phyloP scores from a whole-genome alignment of 1,140 invertebrate species.

The Frieseomelitta varia region DNA sequence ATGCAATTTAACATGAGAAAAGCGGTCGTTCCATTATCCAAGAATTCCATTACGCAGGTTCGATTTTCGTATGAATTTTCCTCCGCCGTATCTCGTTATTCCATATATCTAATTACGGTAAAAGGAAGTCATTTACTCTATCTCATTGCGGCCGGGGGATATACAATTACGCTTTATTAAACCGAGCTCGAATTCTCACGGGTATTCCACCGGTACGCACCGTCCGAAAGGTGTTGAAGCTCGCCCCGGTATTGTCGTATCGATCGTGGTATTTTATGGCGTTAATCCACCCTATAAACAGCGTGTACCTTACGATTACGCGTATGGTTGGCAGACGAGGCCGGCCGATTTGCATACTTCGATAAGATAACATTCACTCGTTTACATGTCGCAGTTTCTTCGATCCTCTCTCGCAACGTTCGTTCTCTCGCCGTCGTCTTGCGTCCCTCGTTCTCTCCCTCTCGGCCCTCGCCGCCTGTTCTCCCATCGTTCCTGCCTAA shows the following conservation, averaged over 20 bases:
- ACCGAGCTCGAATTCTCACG: not conserved
- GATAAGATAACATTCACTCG: constrained; percentile 47
- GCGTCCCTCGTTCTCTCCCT: not conserved
- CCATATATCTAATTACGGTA: too few species aligned
- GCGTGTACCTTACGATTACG: constrained; percentile 15
- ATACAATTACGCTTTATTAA: not conserved
- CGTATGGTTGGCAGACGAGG: constrained; percentile 3
- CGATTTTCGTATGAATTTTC: too few species aligned
- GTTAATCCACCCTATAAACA: not conserved
- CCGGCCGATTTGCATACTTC: constrained; percentile 39
- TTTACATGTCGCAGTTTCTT: constrained; percentile 38
- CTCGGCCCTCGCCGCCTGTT: not conserved
- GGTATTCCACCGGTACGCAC: too few species aligned
- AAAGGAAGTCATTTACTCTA: not conserved
- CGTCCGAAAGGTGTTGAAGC: not conserved
- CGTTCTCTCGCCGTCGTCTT: not conserved
- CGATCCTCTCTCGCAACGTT: not conserved
- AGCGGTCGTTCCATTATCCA: too few species aligned
- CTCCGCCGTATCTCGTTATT: too few species aligned
- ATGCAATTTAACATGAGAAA: too few species aligned
- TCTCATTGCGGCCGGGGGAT: not conserved
- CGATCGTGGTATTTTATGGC: not conserved
- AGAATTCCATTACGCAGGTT: too few species aligned
- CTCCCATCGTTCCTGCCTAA: constrained; percentile 68
- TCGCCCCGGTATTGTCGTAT: not conserved